Evolutionary conservation across 2,888 invertebrate genomes (phyloP).

Genomic region (Melangyna quadrimaculata): DNA sequence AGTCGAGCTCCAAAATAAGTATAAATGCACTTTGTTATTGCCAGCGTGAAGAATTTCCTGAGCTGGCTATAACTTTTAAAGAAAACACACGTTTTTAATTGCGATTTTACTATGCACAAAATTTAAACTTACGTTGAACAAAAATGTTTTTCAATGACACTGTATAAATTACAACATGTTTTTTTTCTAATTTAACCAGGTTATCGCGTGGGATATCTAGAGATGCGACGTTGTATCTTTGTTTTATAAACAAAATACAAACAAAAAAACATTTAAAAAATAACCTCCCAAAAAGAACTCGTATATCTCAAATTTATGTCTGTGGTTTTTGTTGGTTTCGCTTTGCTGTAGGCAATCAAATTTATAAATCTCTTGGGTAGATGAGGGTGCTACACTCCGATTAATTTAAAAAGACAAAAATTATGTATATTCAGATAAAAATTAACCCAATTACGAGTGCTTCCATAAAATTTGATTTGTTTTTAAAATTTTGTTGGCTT

Average conservation of each 20-base stretch:
- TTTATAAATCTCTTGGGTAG: conserved; percentile 42
- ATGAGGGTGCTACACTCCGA: background rate
- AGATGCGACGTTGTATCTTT: conserved; percentile 6
- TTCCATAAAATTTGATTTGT: conserved; percentile 54
- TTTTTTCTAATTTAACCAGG: conserved; percentile 32
- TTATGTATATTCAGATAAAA: conserved; percentile 33
- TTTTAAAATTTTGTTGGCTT: conserved; percentile 21
- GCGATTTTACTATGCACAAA: no score
- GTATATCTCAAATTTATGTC: conserved; percentile 8
- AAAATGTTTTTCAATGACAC: background rate
- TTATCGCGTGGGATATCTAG: conserved; percentile 67
- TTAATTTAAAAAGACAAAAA: background rate
- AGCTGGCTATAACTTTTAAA: no score
- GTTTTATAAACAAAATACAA: conserved; percentile 12
- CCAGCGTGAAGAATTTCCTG: no score
- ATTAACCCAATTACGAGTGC: conserved; percentile 54
- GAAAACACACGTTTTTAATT: no score
- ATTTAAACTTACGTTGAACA: no score
- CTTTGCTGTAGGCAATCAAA: conserved; percentile 25
- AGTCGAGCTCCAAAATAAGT: no score
- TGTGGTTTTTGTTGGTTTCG: background rate
- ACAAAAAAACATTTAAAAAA: background rate
- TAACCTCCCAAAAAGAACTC: background rate
- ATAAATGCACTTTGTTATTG: no score
- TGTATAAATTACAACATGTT: conserved; percentile 2